A percentile compares a stretch with the other conserved stretches of the same genome.
phyloP scores from a whole-genome alignment of 2,888 invertebrate genomes.

The Encarsia formosa region DNA sequence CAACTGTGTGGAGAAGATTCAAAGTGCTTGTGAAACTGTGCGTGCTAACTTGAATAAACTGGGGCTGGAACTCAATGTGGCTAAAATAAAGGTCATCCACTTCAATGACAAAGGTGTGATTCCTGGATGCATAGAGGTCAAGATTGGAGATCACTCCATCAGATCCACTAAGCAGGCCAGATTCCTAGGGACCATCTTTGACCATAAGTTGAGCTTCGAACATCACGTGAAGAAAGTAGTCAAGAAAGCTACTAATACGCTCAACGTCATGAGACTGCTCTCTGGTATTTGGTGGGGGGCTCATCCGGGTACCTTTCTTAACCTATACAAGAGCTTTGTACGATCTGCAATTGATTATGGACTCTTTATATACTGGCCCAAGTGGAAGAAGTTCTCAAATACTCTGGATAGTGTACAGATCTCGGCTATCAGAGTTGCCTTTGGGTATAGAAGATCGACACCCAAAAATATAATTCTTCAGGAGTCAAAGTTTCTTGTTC shows the following conservation, averaged over 20 bases:
- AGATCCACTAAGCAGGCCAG: neutral
- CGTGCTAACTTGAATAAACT: no score
- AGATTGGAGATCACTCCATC: neutral
- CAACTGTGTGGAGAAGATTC: no score
- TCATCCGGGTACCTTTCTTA: neutral
- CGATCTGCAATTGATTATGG: neutral
- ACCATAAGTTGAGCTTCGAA: neutral
- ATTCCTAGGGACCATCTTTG: neutral
- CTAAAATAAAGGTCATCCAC: neutral
- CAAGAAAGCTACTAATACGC: neutral
- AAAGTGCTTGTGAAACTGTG: no score
- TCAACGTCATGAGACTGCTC: neutral
- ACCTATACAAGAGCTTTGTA: neutral
- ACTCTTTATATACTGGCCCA: neutral
- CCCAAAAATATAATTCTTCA: neutral
- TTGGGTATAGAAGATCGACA: neutral
- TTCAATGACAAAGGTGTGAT: neutral
- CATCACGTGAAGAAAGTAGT: neutral
- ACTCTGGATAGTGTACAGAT: neutral
- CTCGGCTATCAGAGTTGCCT: neutral
- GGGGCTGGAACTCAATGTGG: no score
- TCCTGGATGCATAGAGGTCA: neutral
- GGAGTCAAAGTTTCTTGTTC: neutral
- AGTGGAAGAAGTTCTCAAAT: no score
- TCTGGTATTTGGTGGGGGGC: neutral